Evolutionary conservation across 2,797 vertebrate species (phyloP).

Genomic region (Taenioides sp.): DNA sequence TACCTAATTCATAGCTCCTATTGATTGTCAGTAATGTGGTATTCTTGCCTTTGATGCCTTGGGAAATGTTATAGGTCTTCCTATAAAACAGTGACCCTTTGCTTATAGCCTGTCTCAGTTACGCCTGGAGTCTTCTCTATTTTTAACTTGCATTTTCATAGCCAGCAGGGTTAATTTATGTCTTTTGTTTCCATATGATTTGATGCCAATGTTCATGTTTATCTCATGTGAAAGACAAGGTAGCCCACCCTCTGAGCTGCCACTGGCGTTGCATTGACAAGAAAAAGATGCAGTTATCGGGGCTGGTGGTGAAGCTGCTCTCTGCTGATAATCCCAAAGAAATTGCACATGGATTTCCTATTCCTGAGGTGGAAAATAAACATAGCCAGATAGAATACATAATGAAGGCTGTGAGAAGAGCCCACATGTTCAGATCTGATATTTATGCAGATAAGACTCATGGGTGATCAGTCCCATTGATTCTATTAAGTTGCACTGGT

Average conservation of each 20-base stretch:
- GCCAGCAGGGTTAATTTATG: conserved; percentile 8
- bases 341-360: conserved; percentile 74
- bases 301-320: conserved; percentile 50
- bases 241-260: conserved; percentile 29
- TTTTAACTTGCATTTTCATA: conserved; percentile 5
- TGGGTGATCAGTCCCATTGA: conserved; percentile 1
- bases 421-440: not conserved
- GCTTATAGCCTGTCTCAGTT: conserved; percentile 14
- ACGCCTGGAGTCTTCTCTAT: conserved; percentile 15
- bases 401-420: conserved; percentile 36
- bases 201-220: conserved; percentile 32
- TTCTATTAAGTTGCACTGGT: conserved; percentile 3
- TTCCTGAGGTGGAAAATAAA: conserved; percentile 65
- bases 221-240: conserved; percentile 30
- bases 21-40: not conserved
- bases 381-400: conserved; percentile 45
- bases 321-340: conserved; percentile 69
- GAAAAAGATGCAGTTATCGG: conserved; percentile 50
- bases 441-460: conserved; percentile 12
- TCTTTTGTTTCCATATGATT: conserved; percentile 21
- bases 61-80: conserved; percentile 26
- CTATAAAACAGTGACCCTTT: conserved; percentile 33
- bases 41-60: not conserved
- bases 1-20: not conserved
- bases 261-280: conserved; percentile 34